Conservation (phyloP, 1,140 invertebrate species). For the Drosophila nebulosa region DNA sequence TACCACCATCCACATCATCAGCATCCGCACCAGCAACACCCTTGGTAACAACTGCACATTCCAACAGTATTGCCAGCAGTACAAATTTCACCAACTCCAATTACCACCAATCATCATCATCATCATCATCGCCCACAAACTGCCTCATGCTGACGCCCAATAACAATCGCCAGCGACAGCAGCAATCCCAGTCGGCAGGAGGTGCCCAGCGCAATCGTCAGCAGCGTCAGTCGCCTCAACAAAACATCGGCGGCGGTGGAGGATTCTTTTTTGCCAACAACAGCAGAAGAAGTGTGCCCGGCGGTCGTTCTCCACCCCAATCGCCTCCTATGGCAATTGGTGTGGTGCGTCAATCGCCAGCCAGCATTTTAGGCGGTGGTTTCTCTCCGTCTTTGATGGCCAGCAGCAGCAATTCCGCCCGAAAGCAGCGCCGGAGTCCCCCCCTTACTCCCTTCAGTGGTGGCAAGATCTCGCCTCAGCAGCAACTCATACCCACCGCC, state of each 20-base stretch:
- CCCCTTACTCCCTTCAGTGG: slow-evolving; percentile 36
- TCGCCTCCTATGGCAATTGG: slow-evolving; percentile 11
- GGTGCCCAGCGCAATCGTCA: slow-evolving; percentile 49
- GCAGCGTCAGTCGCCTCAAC: slow-evolving; percentile 69
- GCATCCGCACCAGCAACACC: slow-evolving; percentile 52
- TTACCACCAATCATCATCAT: slow-evolving; percentile 58
- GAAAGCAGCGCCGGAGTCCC: slow-evolving; percentile 68
- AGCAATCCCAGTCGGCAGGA: slow-evolving; percentile 63
- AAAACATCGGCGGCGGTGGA: slow-evolving; percentile 31
- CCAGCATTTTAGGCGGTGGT: slow-evolving; percentile 71
- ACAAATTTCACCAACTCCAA: slow-evolving; percentile 67
- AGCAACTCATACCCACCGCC: slow-evolving; percentile 73
- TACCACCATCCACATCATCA: slow-evolving; percentile 37
- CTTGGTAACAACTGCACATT: slow-evolving; percentile 79
- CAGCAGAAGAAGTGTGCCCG: slow-evolving; percentile 35
- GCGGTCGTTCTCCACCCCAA: slow-evolving; percentile 63
- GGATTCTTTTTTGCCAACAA: slow-evolving; percentile 69
- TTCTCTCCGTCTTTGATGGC: slow-evolving; percentile 41
- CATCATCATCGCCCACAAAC: slow-evolving; percentile 59
- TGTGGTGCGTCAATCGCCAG: slow-evolving; percentile 66
- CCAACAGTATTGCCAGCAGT: slow-evolving; percentile 81
- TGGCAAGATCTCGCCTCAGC: slow-evolving; percentile 67
- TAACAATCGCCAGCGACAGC: slow-evolving; percentile 51
- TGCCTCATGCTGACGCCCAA: slow-evolving; percentile 36
- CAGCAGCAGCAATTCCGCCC: slow-evolving; percentile 46